phyloP scores from a whole-genome alignment of 2,888 invertebrate genomes.

The Ochropleura plecta region DNA sequence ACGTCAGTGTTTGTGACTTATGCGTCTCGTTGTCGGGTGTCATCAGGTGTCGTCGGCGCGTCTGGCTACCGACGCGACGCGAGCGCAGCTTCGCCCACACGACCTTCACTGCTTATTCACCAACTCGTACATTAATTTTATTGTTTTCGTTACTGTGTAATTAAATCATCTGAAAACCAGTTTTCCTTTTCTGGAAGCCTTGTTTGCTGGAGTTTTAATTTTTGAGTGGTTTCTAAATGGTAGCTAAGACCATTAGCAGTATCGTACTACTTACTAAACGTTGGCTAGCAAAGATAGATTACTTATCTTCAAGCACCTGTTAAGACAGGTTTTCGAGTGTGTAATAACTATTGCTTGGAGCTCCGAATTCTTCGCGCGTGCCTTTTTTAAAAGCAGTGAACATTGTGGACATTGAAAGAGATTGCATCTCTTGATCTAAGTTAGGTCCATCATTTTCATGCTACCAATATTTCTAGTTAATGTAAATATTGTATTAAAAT shows the following conservation, averaged over 20 bases:
- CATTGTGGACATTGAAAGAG: neutral
- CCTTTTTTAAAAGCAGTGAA: neutral
- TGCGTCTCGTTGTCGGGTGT: conserved; percentile 70
- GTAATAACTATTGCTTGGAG: neutral
- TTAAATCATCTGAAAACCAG: conserved; percentile 57
- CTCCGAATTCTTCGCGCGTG: neutral
- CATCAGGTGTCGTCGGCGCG: conserved; percentile 67
- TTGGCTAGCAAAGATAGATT: neutral
- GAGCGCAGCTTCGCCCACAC: conserved; percentile 74
- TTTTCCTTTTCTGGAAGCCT: conserved; percentile 39
- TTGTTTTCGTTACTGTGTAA: conserved; percentile 58
- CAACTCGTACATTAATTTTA: conserved; percentile 53
- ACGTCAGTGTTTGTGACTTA: conserved; percentile 76
- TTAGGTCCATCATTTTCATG: neutral
- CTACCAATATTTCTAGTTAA: neutral
- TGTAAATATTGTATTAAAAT: neutral
- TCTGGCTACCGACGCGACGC: conserved; percentile 78
- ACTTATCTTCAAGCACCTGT: neutral
- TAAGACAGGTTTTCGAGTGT: neutral
- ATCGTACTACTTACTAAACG: neutral
- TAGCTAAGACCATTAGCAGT: neutral
- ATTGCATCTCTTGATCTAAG: neutral
- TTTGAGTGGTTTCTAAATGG: conserved; percentile 16
- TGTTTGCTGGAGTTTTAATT: conserved; percentile 29
- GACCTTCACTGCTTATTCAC: conserved; percentile 55